phyloP scores from a whole-genome alignment of 2,888 invertebrate species.

The Auanema freiburgensis region DNA sequence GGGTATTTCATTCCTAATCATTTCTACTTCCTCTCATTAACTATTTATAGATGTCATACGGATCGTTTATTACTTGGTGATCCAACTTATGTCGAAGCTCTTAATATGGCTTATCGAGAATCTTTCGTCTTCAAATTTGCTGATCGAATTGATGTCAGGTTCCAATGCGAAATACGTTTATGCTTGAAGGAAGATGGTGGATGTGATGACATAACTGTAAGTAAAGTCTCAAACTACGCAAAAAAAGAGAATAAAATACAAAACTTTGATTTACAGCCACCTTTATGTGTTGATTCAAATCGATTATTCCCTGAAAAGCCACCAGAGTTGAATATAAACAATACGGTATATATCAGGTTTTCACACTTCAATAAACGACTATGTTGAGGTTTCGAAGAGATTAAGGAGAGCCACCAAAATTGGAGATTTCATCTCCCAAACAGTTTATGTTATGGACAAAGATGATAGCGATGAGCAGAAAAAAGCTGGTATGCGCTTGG shows the following conservation, averaged over 20 bases:
- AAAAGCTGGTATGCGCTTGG: background rate
- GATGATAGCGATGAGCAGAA: constrained; percentile 5
- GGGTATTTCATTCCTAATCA: constrained; percentile 40
- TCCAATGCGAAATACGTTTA: constrained; percentile 62
- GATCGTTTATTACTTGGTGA: constrained; percentile 62
- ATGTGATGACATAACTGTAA: constrained; percentile 61
- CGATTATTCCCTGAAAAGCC: constrained; percentile 3
- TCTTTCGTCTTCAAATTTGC: constrained; percentile 64
- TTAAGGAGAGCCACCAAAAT: constrained; percentile 26
- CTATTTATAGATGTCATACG: constrained; percentile 55
- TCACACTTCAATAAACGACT: no score
- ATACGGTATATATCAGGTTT: constrained; percentile 7
- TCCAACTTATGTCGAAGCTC: constrained; percentile 62
- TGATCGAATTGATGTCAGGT: constrained; percentile 62
- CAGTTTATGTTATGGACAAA: constrained; percentile 59
- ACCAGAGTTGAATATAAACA: background rate
- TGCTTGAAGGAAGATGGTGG: constrained; percentile 63
- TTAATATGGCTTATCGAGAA: constrained; percentile 65
- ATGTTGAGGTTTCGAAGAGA: background rate
- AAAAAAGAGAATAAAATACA: background rate
- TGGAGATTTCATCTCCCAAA: constrained; percentile 61
- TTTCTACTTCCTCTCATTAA: background rate
- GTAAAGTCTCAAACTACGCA: background rate
- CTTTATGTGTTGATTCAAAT: constrained; percentile 24
- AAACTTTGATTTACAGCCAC: constrained; percentile 25